phyloP scores from a whole-genome alignment of 2,888 invertebrate species.

The Tenthredo distinguenda region DNA sequence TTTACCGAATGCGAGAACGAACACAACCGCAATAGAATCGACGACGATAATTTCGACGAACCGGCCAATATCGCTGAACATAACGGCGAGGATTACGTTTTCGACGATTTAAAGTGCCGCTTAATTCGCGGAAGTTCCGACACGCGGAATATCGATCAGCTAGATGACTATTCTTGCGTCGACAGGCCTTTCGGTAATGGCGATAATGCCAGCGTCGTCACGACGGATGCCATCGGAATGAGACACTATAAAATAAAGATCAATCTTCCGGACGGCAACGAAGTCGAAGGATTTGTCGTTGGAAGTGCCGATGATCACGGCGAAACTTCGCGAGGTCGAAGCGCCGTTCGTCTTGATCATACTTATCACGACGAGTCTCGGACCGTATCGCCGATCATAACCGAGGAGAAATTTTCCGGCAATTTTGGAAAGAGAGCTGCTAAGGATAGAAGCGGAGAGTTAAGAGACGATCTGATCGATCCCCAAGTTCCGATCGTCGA shows the following conservation, averaged over 20 bases:
- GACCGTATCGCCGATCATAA: constrained; percentile 31
- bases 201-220: not conserved
- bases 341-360: constrained; percentile 47
- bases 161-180: not conserved
- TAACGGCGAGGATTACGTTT: not conserved
- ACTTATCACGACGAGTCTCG: constrained; percentile 52
- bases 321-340: constrained; percentile 11
- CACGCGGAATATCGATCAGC: not conserved
- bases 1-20: not conserved
- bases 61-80: not conserved
- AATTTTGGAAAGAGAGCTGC: not conserved
- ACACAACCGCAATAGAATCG: not conserved
- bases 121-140: not conserved
- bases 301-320: not conserved
- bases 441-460: not conserved
- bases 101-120: not conserved
- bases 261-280: constrained; percentile 30
- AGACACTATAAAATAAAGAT: constrained; percentile 22
- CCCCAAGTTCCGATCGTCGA: constrained; percentile 49
- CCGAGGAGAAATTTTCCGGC: not conserved
- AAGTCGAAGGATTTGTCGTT: constrained; percentile 40
- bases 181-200: not conserved
- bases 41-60: not conserved
- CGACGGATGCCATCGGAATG: not conserved
- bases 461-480: not conserved